Percentiles rank a stretch among this genome's conserved stretches.
These are phyloP conservation scores for Ammospiza maritima DNA, from an alignment of 2,797 vertebrate genomes.

Conservation along the genomic window DNA sequence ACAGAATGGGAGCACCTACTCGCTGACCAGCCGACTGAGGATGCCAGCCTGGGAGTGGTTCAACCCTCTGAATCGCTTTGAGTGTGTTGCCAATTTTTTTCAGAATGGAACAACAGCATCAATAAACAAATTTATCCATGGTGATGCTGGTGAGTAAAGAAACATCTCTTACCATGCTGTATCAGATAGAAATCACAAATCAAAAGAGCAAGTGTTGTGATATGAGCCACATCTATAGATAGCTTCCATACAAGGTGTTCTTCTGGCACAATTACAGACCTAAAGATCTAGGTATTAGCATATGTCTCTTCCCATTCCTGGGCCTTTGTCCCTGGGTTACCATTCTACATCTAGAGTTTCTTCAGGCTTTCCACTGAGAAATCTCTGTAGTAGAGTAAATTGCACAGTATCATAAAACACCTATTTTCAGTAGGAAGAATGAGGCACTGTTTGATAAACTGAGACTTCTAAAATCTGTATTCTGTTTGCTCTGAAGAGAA, in stretches of 20 bases:
- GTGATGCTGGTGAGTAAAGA: constrained; percentile 42
- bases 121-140: background rate
- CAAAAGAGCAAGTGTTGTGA: background rate
- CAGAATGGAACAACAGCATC: background rate
- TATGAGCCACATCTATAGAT: background rate
- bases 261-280: background rate
- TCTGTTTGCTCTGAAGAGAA: background rate
- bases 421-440: background rate
- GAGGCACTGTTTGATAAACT: background rate
- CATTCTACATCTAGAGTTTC: background rate
- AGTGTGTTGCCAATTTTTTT: constrained; percentile 62
- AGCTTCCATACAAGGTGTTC: background rate
- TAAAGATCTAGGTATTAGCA: background rate
- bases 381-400: background rate
- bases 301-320: background rate
- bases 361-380: background rate
- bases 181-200: background rate
- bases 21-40: constrained; percentile 74
- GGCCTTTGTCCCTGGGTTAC: background rate
- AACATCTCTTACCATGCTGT: fast-evolving
- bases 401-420: fast-evolving
- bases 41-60: constrained; percentile 69
- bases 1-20: background rate
- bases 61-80: constrained; percentile 64
- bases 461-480: background rate